Percentiles rank a stretch among this genome's conserved stretches.
phyloP scores from a whole-genome alignment of 2,113 vertebrate genomes.

The Noturus placidus region DNA sequence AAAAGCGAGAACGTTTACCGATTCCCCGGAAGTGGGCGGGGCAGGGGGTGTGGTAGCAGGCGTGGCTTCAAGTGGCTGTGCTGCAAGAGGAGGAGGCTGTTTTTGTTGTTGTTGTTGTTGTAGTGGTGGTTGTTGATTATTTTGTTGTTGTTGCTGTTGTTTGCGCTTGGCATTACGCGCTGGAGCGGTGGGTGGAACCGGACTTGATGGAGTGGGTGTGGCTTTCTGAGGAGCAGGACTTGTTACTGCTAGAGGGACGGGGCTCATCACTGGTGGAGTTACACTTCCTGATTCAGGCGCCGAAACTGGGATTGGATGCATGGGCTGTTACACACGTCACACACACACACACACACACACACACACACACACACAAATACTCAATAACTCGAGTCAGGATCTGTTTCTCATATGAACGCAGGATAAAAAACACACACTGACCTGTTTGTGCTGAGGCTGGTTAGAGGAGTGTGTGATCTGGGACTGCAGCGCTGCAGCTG shows the following conservation, averaged over 20 bases:
- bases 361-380: background rate
- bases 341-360: constrained; percentile 14
- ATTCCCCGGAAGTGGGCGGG: constrained; percentile 53
- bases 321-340: constrained; percentile 42
- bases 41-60: constrained; percentile 41
- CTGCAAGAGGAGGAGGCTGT: constrained; percentile 11
- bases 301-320: constrained; percentile 53
- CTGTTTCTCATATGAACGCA: background rate
- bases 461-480: constrained; percentile 68
- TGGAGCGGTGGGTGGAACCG: constrained; percentile 71
- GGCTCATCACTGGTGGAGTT: constrained; percentile 50
- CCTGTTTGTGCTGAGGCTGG: constrained; percentile 66
- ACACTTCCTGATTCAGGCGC: constrained; percentile 40
- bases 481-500: constrained; percentile 73
- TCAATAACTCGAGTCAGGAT: background rate
- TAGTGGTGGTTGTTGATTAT: background rate
- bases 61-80: constrained; percentile 45
- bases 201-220: constrained; percentile 64
- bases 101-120: constrained; percentile 3
- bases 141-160: constrained; percentile 25
- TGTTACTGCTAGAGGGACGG: constrained; percentile 50
- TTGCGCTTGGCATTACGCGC: constrained; percentile 69
- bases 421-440: constrained; percentile 40
- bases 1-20: constrained; percentile 29
- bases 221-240: constrained; percentile 61